A percentile compares a stretch with the other conserved stretches of the same genome.
phyloP scores from a whole-genome alignment of 2,888 invertebrate species.

The Mesorhabditis sp. region DNA sequence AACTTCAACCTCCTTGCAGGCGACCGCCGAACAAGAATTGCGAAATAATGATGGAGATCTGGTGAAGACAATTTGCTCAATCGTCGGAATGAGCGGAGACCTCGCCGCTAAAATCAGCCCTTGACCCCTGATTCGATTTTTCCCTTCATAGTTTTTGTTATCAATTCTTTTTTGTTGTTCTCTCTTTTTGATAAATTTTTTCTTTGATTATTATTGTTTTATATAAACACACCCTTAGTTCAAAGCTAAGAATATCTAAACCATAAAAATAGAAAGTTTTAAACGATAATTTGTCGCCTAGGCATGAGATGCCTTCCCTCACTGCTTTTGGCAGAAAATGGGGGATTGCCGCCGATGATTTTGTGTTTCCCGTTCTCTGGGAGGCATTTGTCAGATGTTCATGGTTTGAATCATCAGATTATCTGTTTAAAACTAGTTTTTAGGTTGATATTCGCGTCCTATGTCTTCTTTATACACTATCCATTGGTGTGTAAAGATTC shows the following conservation, averaged over 20 bases:
- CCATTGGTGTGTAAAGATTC: conserved; percentile 43
- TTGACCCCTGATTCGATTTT: too few relatives aligned
- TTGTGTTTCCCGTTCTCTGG: conserved; percentile 74
- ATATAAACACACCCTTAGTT: too few relatives aligned
- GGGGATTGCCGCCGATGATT: conserved; percentile 85
- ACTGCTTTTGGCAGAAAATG: conserved; percentile 82
- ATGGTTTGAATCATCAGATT: conserved; percentile 59
- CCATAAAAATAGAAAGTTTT: background rate
- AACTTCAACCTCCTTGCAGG: too few relatives aligned
- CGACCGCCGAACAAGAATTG: background rate
- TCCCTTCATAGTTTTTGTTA: too few relatives aligned
- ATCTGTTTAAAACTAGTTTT: conserved; percentile 9
- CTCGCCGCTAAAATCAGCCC: too few relatives aligned
- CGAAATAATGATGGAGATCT: background rate
- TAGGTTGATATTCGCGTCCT: conserved; percentile 29
- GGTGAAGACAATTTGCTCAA: background rate
- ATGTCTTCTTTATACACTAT: conserved; percentile 43
- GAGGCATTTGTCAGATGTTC: conserved; percentile 61
- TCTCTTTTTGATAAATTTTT: background rate
- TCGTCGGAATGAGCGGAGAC: background rate
- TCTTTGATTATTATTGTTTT: too few relatives aligned
- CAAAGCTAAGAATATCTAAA: too few relatives aligned
- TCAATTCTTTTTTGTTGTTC: background rate
- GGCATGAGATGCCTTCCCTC: conserved; percentile 75
- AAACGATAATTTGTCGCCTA: background rate